A percentile compares a stretch with the other conserved stretches of the same genome.
These are phyloP conservation scores for Saccopteryx leptura DNA, from an alignment of 2,113 vertebrate genomes.

Conservation along the genomic window DNA sequence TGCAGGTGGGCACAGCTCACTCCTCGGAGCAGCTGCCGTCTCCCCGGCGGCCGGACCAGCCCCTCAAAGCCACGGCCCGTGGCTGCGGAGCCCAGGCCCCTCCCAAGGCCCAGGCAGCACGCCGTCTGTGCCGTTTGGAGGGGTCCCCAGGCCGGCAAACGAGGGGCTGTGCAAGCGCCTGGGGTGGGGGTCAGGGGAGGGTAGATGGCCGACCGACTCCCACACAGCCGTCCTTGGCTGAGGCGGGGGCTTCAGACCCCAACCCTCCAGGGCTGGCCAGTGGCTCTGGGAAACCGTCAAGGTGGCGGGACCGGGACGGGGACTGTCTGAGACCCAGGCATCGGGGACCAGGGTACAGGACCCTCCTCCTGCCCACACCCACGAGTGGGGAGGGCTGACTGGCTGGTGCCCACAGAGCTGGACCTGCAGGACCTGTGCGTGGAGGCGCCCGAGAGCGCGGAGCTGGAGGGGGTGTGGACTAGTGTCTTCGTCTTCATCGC, in stretches of 20 bases:
- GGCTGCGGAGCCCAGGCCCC: background rate
- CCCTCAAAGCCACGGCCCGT: no score
- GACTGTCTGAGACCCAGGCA: background rate
- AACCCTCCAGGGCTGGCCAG: accelerated
- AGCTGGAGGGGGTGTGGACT: slow-evolving; percentile 67
- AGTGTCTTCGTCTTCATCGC: slow-evolving; percentile 73
- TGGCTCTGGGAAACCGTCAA: background rate
- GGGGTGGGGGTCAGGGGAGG: no score
- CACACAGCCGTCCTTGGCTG: accelerated
- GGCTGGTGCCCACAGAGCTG: slow-evolving; percentile 47
- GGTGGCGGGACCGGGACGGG: accelerated
- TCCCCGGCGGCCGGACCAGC: accelerated
- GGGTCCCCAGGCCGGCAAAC: accelerated
- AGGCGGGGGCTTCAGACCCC: accelerated
- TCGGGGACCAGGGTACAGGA: background rate
- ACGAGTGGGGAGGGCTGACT: background rate
- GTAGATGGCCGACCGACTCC: background rate
- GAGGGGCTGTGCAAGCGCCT: accelerated
- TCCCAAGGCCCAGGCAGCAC: background rate
- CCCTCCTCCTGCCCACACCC: background rate
- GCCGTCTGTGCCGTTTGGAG: accelerated
- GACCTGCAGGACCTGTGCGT: slow-evolving; percentile 36
- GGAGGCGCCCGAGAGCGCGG: background rate
- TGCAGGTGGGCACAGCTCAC: accelerated
- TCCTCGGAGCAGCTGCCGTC: no score